Conservation (phyloP, 2,113 vertebrate species). For the Takifugu flavidus region DNA sequence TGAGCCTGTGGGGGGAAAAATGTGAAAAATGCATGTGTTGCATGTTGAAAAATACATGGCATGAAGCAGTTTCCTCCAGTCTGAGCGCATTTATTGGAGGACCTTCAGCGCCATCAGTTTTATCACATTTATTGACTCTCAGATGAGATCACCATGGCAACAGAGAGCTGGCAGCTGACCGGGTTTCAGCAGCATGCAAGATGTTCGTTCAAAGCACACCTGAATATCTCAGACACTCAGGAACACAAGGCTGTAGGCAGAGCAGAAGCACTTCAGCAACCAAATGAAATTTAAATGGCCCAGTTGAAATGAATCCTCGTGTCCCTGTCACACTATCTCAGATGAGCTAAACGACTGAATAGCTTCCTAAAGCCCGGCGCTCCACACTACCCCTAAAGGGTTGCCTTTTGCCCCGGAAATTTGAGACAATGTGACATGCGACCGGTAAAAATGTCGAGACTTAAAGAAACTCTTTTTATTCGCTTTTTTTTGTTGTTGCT, state of each 20-base stretch:
- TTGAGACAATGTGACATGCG: too few species aligned
- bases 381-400: too few species aligned
- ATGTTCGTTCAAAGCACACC: slow-evolving; percentile 21
- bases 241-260: background rate
- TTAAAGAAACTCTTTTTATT: too few species aligned
- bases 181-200: slow-evolving; percentile 16
- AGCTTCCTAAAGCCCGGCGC: too few species aligned
- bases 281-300: slow-evolving; percentile 46
- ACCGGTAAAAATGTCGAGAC: too few species aligned
- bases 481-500: background rate
- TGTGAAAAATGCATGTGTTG: slow-evolving; percentile 1
- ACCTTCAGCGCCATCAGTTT: slow-evolving; percentile 36
- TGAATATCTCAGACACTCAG: background rate
- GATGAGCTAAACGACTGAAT: too few species aligned
- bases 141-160: slow-evolving; percentile 61
- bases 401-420: too few species aligned
- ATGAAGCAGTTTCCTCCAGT: slow-evolving; percentile 9
- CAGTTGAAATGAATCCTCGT: slow-evolving; percentile 34
- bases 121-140: slow-evolving; percentile 41
- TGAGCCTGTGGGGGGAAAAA: background rate
- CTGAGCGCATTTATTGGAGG: slow-evolving; percentile 15
- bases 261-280: slow-evolving; percentile 29
- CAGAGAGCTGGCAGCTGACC: slow-evolving; percentile 32
- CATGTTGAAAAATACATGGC: background rate
- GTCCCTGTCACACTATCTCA: slow-evolving; percentile 14